Evolutionary conservation across 2,797 vertebrate genomes (phyloP).

Genomic region (Calcarius lapponicus): DNA sequence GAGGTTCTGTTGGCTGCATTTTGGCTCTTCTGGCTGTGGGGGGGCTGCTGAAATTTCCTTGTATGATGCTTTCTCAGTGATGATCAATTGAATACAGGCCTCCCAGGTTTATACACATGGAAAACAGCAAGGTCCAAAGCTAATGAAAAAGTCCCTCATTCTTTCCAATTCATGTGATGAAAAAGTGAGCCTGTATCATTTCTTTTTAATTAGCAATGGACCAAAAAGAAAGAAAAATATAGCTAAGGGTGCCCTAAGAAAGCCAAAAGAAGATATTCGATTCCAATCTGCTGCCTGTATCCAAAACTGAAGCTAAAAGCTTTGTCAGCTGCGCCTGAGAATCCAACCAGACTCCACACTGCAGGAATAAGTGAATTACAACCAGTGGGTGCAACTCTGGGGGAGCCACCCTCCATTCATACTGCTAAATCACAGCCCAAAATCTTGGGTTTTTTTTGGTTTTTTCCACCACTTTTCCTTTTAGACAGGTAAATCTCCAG

Average conservation of each 20-base stretch:
- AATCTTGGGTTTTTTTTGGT: neutral
- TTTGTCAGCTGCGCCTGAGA: neutral
- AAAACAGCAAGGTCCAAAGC: neutral
- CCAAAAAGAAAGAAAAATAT: neutral
- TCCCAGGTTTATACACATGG: neutral
- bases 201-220: neutral
- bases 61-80: neutral
- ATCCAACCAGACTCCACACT: rapidly evolving
- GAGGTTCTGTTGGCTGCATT: neutral
- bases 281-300: neutral
- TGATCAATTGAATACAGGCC: neutral
- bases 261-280: neutral
- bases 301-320: neutral
- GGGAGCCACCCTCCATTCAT: rapidly evolving
- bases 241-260: neutral
- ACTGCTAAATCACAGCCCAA: neutral
- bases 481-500: neutral
- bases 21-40: neutral
- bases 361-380: neutral
- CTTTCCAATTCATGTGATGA: neutral
- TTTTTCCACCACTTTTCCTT: neutral
- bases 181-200: neutral
- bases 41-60: neutral
- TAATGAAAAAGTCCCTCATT: neutral
- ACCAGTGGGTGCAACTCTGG: rapidly evolving